A percentile compares a stretch with the other conserved stretches of the same genome.
phyloP scores from a whole-genome alignment of 53 echinoderm and acorn worm species.

The Apostichopus leukothele region DNA sequence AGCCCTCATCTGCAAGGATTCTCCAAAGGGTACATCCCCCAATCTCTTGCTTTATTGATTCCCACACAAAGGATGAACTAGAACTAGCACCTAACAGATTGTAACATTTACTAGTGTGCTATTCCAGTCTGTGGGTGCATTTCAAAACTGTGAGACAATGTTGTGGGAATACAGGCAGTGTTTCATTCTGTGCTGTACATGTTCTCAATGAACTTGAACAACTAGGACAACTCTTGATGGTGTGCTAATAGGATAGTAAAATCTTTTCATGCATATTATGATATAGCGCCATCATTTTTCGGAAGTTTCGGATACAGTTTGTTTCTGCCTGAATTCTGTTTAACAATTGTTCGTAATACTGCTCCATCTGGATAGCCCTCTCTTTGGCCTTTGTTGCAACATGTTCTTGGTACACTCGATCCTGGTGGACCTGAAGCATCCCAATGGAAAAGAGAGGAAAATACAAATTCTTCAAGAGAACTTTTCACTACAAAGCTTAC shows the following conservation, averaged over 20 bases:
- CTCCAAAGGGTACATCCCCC: no score
- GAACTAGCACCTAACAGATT: no score
- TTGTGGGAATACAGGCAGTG: no score
- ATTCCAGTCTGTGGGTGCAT: no score
- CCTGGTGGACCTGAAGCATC: conserved; percentile 77
- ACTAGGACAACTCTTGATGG: not conserved
- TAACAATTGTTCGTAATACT: conserved; percentile 91
- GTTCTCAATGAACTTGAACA: not conserved
- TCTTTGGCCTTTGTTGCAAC: conserved; percentile 76
- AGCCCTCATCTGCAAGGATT: no score
- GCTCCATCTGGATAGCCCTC: conserved; percentile 74
- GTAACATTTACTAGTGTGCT: no score
- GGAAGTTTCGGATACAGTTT: conserved; percentile 65
- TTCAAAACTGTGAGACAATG: no score
- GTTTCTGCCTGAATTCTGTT: conserved; percentile 76
- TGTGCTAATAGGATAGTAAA: no score
- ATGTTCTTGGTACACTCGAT: conserved; percentile 88
- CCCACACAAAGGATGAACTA: no score
- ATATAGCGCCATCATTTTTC: not conserved
- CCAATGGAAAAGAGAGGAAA: not conserved
- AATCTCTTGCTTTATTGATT: no score
- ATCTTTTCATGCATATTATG: not conserved
- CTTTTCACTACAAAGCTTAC: no score
- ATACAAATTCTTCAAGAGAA: not conserved
- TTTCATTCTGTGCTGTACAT: no score